Base-by-base conservation (phyloP, 1,140 invertebrate genomes). In the Conopomorpha cramerella region DNA sequence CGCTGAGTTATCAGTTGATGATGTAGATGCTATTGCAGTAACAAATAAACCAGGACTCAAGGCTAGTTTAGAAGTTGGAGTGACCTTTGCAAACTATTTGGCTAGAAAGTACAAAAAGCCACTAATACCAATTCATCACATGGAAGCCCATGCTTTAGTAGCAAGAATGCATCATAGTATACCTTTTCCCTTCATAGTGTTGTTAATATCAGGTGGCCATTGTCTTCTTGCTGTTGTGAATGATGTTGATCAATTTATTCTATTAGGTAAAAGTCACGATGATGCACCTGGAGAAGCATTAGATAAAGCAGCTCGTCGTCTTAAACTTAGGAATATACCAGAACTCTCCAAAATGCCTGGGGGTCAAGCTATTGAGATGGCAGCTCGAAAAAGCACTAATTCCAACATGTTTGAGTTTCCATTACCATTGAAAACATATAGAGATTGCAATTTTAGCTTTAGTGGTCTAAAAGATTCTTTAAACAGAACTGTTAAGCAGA, bases 61-160 rank as follows among this genome's bases (percentile, higher is more conserved):
- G 0, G 46, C 92, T 4, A 95, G 91, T 36, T 73, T 98, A 33
- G 29, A 78, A 34, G 86, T 98, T 39, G 96, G 96, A 25, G 72
- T 89, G 18, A 84, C 87, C 35, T 93, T 95, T 86, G 93, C 90
- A 1, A 92, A 91, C 57, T 80, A 89, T 56, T 57, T 98, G 15
- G 84, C 86, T 15, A 78, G 79, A 43, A 70, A 79, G 34, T 81
- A 82, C 46, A 81, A 84, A 0, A 93, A 94, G 70, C 92, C 93
- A 3, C 79, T 98, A 44, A 93, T 99, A 59, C 94, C 95, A 0
- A 91, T 99, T 50, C 96, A 99, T 81, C 96, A 99, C 50, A 99
- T 99, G 96, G 88, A 98, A 83, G 96, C 96, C 6, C 96, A 99
- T 84, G 95, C 96, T n/a, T 68, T 98, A 35, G 95, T 89, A 13